Evolutionary conservation across 2,797 vertebrate species (phyloP), one percentile per base, ranked within the genome.

Genomic region (Gobio occitaniae): DNA sequence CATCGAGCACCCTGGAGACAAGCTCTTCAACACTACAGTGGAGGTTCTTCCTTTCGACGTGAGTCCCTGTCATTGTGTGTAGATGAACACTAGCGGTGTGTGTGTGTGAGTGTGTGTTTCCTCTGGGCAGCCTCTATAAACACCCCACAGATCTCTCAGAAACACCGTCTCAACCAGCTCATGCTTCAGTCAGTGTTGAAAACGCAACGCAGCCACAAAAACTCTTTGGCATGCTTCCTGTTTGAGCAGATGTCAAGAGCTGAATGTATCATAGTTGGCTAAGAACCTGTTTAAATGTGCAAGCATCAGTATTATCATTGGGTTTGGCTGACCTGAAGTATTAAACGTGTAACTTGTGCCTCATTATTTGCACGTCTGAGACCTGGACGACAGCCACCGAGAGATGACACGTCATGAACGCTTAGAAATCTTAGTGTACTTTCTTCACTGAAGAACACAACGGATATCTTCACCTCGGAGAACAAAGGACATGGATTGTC

Each of bases 1-100:
- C 94, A 97, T 99, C 0, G 98, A 99, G 84, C 98, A 99, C 91
- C 98, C 98, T 2, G 97, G 99, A 87, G 98, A 99, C 94, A 99
- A 99, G 93, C 97, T 99, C 65, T 98, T 97, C 95, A 99, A 99
- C 93, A 99, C 97, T 0, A 97, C 97, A 0, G 97, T 99, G 91
- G 98, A 99, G 92, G 98, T 99, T 91, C 93, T 98, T 90, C 98
- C 97, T 0, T 98, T 99, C 7, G 98, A 99, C 0, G 98, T 99
- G 94, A 97, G 97, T 96, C 19, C 56, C 19, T 41, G 63, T 86
- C 76, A 71, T 29, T 54, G 50, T 71, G 66, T 44, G 50, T 65
- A 32, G 44, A 66, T 17, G 47, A 70, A 78, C 70, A 76, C 70
- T 50, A 63, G 44, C 6, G 9, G 3, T 54, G 71, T 77, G 61